A percentile compares a stretch with the other conserved stretches of the same genome.
Conservation (phyloP, 2,797 vertebrate species). For the Sitta carolinensis region DNA sequence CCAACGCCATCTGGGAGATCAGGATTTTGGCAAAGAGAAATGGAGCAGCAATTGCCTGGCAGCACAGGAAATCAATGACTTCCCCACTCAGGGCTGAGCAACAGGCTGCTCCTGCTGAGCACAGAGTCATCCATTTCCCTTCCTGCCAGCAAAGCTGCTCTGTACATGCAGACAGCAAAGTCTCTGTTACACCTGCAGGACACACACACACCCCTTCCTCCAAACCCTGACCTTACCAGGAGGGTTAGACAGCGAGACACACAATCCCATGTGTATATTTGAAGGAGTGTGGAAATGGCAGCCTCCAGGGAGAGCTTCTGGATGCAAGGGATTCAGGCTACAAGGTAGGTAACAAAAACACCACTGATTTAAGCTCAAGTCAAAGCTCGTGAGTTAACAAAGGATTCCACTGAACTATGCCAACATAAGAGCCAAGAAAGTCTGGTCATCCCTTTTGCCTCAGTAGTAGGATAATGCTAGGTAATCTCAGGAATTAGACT, state of each 20-base stretch:
- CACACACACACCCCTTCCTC: background rate
- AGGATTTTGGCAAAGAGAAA: conserved; percentile 31
- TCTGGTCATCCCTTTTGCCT: background rate
- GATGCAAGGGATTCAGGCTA: background rate
- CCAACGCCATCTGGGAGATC: conserved; percentile 16
- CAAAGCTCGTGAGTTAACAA: background rate
- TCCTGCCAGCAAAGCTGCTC: conserved; percentile 29
- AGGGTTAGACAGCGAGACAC: background rate
- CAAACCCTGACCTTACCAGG: background rate
- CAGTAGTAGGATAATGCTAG: background rate
- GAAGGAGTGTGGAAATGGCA: background rate
- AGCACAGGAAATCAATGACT: background rate
- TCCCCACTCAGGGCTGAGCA: background rate
- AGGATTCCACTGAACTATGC: background rate
- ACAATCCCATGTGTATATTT: background rate
- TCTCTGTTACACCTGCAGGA: background rate
- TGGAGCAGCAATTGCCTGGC: conserved; percentile 9
- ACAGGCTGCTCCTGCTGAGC: conserved; percentile 34
- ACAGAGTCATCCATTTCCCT: background rate
- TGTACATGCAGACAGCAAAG: background rate
- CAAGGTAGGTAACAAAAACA: background rate
- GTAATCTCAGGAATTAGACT: background rate
- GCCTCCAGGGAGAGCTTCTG: background rate
- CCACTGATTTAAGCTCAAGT: background rate
- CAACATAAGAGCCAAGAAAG: background rate